phyloP scores from a whole-genome alignment of 2,797 vertebrate species.

The Dryobates pubescens region DNA sequence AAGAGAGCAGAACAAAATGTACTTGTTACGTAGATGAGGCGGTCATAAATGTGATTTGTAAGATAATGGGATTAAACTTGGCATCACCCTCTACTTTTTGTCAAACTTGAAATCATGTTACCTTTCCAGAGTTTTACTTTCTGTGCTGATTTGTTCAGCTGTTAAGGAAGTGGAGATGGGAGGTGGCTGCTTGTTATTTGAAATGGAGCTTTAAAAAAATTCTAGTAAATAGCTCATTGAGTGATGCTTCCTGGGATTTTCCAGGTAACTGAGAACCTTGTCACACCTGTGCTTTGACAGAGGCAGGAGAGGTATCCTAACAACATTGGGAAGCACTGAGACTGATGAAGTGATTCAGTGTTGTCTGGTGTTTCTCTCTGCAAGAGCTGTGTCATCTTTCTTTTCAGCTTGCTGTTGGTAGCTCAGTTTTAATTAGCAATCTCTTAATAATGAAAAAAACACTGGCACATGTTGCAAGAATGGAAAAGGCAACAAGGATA shows the following conservation, averaged over 20 bases:
- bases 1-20: conserved; percentile 14
- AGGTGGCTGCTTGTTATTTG: not conserved
- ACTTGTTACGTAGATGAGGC: not conserved
- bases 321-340: not conserved
- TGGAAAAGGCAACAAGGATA: not conserved
- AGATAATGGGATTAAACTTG: conserved; percentile 26
- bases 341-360: not conserved
- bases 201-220: not conserved
- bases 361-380: not conserved
- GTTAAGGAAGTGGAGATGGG: not conserved
- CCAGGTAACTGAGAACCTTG: not conserved
- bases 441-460: not conserved
- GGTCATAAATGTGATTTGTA: not conserved
- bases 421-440: not conserved
- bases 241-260: not conserved
- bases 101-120: not conserved
- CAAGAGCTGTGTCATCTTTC: fast-evolving
- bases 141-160: not conserved
- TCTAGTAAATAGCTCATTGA: not conserved
- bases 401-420: not conserved
- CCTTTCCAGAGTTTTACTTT: not conserved
- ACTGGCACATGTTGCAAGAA: not conserved
- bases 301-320: not conserved
- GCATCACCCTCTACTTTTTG: not conserved
- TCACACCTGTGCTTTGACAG: not conserved